Conservation (phyloP, 1,140 invertebrate genomes). For the Philaenus spumarius region DNA sequence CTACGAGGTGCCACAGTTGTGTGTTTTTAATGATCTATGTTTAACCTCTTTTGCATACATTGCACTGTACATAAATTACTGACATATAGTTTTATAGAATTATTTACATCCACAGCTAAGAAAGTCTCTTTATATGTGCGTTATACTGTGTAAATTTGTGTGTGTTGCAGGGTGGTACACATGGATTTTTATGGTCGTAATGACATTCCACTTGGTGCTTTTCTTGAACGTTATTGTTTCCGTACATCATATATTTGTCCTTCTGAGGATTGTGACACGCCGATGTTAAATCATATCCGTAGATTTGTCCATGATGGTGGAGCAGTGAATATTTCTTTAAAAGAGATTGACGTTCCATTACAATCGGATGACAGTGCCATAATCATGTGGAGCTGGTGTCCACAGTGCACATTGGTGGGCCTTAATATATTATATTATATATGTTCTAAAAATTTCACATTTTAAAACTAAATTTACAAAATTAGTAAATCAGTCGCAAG, state of each 20-base stretch:
- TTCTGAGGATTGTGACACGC: constrained; percentile 66
- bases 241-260: constrained; percentile 77
- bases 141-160: no score
- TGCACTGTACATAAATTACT: no score
- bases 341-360: constrained; percentile 42
- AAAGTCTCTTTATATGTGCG: no score
- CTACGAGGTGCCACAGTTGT: no score
- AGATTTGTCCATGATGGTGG: constrained; percentile 68
- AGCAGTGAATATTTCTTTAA: constrained; percentile 63
- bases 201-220: constrained; percentile 91
- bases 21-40: no score
- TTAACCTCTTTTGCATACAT: no score
- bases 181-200: constrained; percentile 95
- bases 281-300: constrained; percentile 84
- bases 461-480: no score
- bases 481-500: no score
- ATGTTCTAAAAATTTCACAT: no score
- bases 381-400: constrained; percentile 85
- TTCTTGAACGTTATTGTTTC: constrained; percentile 90
- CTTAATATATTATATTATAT: not conserved
- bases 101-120: no score
- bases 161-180: constrained; percentile 68
- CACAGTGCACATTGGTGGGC: constrained; percentile 59
- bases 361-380: constrained; percentile 49
- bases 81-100: no score